Base-by-base conservation (phyloP, 1,140 invertebrate species). In the Hycleus cichorii region DNA sequence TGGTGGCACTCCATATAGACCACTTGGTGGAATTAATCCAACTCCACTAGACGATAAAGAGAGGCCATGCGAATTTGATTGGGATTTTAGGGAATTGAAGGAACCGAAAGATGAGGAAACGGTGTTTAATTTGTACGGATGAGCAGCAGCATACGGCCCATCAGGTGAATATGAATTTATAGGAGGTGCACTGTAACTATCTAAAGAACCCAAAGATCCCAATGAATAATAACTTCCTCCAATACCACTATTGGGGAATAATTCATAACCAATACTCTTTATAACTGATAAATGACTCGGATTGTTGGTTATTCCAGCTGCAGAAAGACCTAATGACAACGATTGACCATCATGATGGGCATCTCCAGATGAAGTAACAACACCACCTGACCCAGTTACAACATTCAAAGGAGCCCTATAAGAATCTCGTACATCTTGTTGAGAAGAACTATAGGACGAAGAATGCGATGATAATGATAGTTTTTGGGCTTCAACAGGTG, bases 1-100 rank as follows among this genome's bases (percentile, higher is more conserved):
- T 51, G 78, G 77, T 12, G 80, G 78, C 2, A 78, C 69, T 39
- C 78, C 77, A 72, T 82, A 82, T 12, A 78, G 50, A 3, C 78
- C 78, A 60, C 78, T 80, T 26, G 80, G 77, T 12, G 80, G 76
- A 11, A 76, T 72, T 26, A 81, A 67, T 6, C 79, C 79, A 68
- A 78, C 77, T 40, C 73, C 73, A n/a, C 64, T 60, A 11, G 62
- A 59, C 27, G 68, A 68, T 18, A 67, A 67, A 32, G 57, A 46
- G 2, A 44, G 43, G 38, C 47, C 47, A 42, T 57, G 46, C 3
- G 55, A 38, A 12, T 12, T 18, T 32, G 39, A 25, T 39, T 50
- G 40, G 12, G 11, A 38, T 47, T 44, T 59, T 55, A 58, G 12
- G 11, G 47, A 50, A 40, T 25, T 51, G 6, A 60, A 60, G 24